Conservation (phyloP, 2,113 vertebrate species). For the Myiagra hebetior region DNA sequence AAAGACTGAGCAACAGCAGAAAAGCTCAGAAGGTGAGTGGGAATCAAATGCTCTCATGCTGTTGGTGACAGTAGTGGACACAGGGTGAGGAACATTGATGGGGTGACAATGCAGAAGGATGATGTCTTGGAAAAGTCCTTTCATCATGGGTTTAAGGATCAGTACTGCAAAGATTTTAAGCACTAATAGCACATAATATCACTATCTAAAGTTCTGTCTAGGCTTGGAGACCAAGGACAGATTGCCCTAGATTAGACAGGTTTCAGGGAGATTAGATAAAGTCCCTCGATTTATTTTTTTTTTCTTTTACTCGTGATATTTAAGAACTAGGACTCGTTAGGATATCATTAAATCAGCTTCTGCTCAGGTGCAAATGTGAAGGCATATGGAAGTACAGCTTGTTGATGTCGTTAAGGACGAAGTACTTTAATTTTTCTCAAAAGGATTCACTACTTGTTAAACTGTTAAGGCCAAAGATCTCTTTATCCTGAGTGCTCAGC, state of each 20-base stretch:
- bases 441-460: not conserved
- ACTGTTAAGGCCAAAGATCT: not conserved
- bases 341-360: not conserved
- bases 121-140: not conserved
- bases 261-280: conserved; percentile 16
- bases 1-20: not conserved
- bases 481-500: not conserved
- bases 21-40: not conserved
- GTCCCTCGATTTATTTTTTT: not conserved
- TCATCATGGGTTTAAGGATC: not conserved
- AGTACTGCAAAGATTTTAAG: not conserved
- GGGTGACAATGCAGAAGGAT: not conserved
- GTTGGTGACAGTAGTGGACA: not conserved
- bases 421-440: not conserved
- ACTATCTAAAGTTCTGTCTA: not conserved
- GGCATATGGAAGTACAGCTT: not conserved
- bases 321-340: not conserved
- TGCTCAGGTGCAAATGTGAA: not conserved
- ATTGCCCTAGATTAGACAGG: not conserved
- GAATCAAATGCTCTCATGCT: not conserved
- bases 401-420: no score
- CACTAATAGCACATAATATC: not conserved
- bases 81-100: not conserved
- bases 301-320: not conserved
- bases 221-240: not conserved